Evolutionary conservation across 2,888 invertebrate genomes (phyloP), one percentile per base, ranked within the genome.

Genomic region (Phengaris arion): DNA sequence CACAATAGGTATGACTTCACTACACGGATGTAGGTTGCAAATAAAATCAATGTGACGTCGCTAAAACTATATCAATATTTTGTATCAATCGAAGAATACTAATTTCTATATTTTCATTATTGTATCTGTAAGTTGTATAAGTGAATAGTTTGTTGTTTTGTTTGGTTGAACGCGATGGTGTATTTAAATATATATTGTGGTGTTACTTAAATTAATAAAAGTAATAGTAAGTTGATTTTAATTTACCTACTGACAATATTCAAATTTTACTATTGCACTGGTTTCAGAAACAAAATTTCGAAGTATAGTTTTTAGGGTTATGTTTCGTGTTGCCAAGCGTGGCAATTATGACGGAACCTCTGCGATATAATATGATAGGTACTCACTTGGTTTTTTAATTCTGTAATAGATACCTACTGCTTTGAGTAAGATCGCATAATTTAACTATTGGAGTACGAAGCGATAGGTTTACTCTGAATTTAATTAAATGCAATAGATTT

Each of bases 1-100:
- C 74, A 77, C 73, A 75, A 76, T 77, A 76, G 76, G 77, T 74
- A 77, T 76, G 74, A 78, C 75, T 77, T 75, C 76, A 77, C 74
- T 76, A 74, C 69, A 51, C 48, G 9, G 51, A 72, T 72, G 52
- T 51, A 69, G 15, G 70, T 22, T 52, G 13, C 52, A 72, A 35
- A 52, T 35, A 51, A 70, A 70, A 48, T 70, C 51, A 51, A 51
- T 52, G 54, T 54, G 52, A 52, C 22, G 22, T 52, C 72, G 22
- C 52, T 10, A 72, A 72, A 70, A 72, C 22, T 51, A 64, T 64
- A 64, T 52, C 52, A 52, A 52, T 64, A 64, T 64, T 64, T 64
- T 35, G 10, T 64, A 64, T 64, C 12, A 64, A 64, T 35, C 35
- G 59, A 64, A 64, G 64, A 64, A 64, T 64, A 35, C 35, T n/a